phyloP scores from a whole-genome alignment of 1,140 invertebrate species.

The Cepaea nemoralis region DNA sequence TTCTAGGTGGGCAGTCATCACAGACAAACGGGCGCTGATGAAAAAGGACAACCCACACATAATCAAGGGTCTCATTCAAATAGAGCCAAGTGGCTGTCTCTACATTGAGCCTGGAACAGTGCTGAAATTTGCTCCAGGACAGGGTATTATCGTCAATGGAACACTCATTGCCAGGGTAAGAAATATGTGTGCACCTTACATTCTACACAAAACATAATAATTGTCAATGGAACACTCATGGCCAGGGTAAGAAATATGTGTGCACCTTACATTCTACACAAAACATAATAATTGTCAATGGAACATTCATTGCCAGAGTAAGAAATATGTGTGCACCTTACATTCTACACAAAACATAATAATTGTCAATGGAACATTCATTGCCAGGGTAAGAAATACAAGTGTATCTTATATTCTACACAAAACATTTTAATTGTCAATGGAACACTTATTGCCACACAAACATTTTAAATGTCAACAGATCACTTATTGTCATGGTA shows the following conservation, averaged over 20 bases:
- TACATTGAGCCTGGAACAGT: conserved; percentile 88
- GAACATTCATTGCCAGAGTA: conserved; percentile 88
- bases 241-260: conserved; percentile 85
- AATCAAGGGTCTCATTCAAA: conserved; percentile 62
- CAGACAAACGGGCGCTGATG: conserved; percentile 55
- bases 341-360: no score
- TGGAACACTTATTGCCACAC: no score
- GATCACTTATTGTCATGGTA: no score
- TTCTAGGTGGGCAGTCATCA: conserved; percentile 53
- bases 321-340: no score
- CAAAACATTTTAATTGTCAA: no score
- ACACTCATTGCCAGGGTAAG: conserved; percentile 88
- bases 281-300: conserved; percentile 91
- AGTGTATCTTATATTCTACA: no score
- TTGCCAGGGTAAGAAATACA: conserved; percentile 82
- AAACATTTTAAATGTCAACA: no score
- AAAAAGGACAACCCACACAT: conserved; percentile 57
- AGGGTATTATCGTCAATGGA: conserved; percentile 91
- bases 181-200: no score
- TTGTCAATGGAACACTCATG: conserved; percentile 86
- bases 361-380: conserved; percentile 87
- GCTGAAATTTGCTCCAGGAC: conserved; percentile 87
- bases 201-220: no score
- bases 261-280: no score
- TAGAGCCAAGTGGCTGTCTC: conserved; percentile 71